Conservation (phyloP, 2,113 vertebrate genomes). For the Ursus arctos region DNA sequence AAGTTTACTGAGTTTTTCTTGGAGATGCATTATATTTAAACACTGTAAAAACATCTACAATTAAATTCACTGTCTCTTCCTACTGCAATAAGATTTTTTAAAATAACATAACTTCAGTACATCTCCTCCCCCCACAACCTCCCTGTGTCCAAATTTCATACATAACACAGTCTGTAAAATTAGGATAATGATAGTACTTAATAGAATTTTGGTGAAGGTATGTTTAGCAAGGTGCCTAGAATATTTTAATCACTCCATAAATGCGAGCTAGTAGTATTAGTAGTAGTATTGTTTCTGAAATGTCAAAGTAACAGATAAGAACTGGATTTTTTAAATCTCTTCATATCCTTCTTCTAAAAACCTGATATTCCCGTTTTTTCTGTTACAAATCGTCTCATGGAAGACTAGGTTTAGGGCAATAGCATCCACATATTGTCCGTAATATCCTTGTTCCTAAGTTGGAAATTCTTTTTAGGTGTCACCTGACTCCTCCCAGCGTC, state of each 20-base stretch:
- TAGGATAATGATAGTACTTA: background rate
- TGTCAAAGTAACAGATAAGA: slow-evolving; percentile 18
- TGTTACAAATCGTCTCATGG: background rate
- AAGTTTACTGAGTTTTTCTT: slow-evolving; percentile 32
- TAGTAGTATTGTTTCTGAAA: slow-evolving; percentile 38
- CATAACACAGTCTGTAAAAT: background rate
- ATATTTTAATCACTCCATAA: slow-evolving; percentile 7
- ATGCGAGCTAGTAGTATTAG: background rate
- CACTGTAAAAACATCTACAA: background rate
- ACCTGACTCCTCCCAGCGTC: background rate
- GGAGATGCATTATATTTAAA: slow-evolving; percentile 9
- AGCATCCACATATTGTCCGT: background rate
- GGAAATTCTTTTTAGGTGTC: background rate
- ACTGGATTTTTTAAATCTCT: background rate
- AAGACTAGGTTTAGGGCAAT: background rate
- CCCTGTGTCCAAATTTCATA: background rate
- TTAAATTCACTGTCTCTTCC: background rate
- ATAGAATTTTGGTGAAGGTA: background rate
- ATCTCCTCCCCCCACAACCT: background rate
- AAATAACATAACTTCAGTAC: background rate
- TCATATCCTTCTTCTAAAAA: background rate
- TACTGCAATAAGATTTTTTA: background rate
- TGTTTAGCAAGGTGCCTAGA: background rate
- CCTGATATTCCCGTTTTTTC: background rate
- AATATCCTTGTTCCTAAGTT: background rate